Evolutionary conservation across 2,888 invertebrate genomes (phyloP).

Genomic region (Ophion costatus): DNA sequence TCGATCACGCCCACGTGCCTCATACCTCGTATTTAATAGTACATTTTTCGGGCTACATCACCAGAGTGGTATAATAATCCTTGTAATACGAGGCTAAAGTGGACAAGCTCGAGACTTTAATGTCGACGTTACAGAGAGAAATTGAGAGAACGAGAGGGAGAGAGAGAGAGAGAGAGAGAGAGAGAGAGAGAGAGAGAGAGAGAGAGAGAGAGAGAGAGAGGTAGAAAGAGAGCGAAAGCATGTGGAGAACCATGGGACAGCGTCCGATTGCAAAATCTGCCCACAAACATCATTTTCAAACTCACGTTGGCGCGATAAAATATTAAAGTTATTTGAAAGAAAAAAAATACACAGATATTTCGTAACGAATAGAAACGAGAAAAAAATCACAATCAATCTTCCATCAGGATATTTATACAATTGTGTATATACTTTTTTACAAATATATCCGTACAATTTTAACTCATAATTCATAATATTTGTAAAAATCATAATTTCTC

Average conservation of each 20-base stretch:
- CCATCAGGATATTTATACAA: not conserved
- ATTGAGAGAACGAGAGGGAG: not conserved
- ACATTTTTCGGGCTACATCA: conserved; percentile 36
- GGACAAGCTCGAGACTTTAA: conserved; percentile 22
- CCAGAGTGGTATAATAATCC: conserved; percentile 17
- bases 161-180: not conserved
- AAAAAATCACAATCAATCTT: not conserved
- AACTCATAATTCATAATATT: not conserved
- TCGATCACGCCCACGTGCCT: conserved; percentile 37
- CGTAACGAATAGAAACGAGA: not conserved
- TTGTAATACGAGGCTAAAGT: conserved; percentile 40
- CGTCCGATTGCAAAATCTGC: not conserved
- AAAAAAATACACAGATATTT: not conserved
- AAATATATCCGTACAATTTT: not conserved
- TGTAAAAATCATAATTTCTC: not conserved
- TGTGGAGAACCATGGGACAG: not conserved
- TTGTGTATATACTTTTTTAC: not conserved
- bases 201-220: not conserved
- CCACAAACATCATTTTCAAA: not conserved
- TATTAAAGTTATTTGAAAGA: no score
- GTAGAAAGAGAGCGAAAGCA: not conserved
- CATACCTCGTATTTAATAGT: conserved; percentile 44
- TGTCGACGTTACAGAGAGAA: not conserved
- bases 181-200: no score
- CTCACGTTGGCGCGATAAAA: no score